A percentile compares a stretch with the other conserved stretches of the same genome.
phyloP scores from a whole-genome alignment of 2,113 vertebrate genomes.

The Menidia beryllina region DNA sequence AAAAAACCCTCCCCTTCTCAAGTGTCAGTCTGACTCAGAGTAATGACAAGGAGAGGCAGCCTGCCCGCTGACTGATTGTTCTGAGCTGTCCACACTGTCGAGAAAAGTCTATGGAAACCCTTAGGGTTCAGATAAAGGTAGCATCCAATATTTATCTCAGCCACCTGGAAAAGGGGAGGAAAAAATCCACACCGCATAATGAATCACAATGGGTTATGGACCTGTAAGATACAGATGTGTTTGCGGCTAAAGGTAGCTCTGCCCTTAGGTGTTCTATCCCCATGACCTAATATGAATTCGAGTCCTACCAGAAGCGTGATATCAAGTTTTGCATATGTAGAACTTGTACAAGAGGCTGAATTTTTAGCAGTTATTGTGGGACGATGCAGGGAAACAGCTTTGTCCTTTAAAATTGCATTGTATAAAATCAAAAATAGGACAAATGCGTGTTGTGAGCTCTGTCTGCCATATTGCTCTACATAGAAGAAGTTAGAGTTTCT shows the following conservation, averaged over 20 bases:
- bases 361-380: not conserved
- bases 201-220: constrained; percentile 38
- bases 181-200: constrained; percentile 31
- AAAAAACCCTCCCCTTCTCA: constrained; percentile 10
- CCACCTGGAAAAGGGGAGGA: constrained; percentile 9
- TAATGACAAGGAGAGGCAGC: constrained; percentile 57
- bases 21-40: constrained; percentile 45
- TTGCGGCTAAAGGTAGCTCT: constrained; percentile 8
- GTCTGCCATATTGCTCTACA: not conserved
- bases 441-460: constrained; percentile 1
- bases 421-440: constrained; percentile 10
- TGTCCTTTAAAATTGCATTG: constrained; percentile 14
- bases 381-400: not conserved
- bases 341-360: not conserved
- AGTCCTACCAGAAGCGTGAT: not conserved
- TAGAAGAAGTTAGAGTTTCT: not conserved
- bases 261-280: not conserved
- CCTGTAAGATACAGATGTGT: constrained; percentile 14
- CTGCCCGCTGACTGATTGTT: constrained; percentile 58
- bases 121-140: constrained; percentile 23
- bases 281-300: not conserved
- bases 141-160: constrained; percentile 41
- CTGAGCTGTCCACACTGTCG: constrained; percentile 35
- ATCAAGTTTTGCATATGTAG: not conserved
- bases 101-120: constrained; percentile 36